Percentiles rank a stretch among this genome's conserved stretches.
Conservation (phyloP, 1,140 invertebrate species). For the Epicauta chinensis region DNA sequence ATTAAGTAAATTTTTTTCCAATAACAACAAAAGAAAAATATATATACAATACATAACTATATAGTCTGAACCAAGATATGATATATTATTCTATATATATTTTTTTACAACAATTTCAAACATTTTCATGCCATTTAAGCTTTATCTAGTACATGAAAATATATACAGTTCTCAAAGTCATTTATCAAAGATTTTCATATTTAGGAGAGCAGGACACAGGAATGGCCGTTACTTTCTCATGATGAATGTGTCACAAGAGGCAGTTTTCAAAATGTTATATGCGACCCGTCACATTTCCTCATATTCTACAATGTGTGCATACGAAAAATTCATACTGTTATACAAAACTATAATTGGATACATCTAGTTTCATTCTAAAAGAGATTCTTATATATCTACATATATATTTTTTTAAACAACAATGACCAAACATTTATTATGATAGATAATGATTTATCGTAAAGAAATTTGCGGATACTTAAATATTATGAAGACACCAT, state of each 20-base stretch:
- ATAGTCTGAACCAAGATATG: too few species aligned
- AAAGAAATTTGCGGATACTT: too few species aligned
- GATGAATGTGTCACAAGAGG: slow-evolving; percentile 17
- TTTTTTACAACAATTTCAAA: background rate
- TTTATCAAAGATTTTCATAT: slow-evolving; percentile 18
- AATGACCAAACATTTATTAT: too few species aligned
- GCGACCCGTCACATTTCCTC: slow-evolving; percentile 16
- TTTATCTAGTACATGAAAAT: slow-evolving; percentile 1
- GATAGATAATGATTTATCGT: too few species aligned
- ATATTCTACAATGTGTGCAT: slow-evolving; percentile 17
- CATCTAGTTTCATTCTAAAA: too few species aligned
- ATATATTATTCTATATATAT: too few species aligned
- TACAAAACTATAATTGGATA: too few species aligned
- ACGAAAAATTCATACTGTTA: slow-evolving; percentile 13
- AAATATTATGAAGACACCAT: slow-evolving; percentile 14
- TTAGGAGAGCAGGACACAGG: slow-evolving; percentile 15
- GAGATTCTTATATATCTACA: too few species aligned
- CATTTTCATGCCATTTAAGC: slow-evolving; percentile 1
- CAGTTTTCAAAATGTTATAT: slow-evolving; percentile 17
- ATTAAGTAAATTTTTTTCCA: too few species aligned
- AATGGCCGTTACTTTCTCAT: slow-evolving; percentile 17
- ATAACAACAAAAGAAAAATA: too few species aligned
- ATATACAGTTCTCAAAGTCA: slow-evolving; percentile 12
- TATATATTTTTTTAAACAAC: too few species aligned
- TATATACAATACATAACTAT: too few species aligned